Conservation (phyloP, 2,888 invertebrate genomes). For the Macrosiphum euphorbiae region DNA sequence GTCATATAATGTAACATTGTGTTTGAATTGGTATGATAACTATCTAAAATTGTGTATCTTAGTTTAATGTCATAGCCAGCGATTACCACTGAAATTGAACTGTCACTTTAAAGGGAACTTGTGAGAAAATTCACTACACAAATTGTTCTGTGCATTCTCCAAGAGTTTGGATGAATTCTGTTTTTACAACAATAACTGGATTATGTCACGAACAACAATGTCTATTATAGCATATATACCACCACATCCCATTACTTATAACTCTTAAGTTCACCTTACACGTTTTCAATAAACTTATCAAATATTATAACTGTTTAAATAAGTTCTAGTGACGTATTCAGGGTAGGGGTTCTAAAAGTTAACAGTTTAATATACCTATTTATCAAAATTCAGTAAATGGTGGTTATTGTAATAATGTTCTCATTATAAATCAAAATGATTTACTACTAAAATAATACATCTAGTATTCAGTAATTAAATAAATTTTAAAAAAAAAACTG, state of each 20-base stretch:
- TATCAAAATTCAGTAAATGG: background rate
- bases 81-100: conserved; percentile 33
- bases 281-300: background rate
- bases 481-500: no score
- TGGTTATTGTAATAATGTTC: background rate
- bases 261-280: background rate
- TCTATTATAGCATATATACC: background rate
- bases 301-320: background rate
- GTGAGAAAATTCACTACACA: background rate
- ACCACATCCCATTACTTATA: background rate
- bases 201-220: conserved; percentile 35
- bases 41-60: background rate
- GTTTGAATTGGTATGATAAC: background rate
- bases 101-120: conserved; percentile 10
- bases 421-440: background rate
- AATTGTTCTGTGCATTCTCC: background rate
- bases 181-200: background rate
- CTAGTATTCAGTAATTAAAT: background rate
- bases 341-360: background rate
- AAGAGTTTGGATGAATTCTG: background rate
- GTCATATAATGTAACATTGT: background rate
- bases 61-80: background rate
- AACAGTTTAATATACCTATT: background rate
- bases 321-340: background rate
- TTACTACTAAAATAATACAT: background rate